A percentile compares a stretch with the other conserved stretches of the same genome.
Evolutionary conservation across 2,113 vertebrate genomes (phyloP).

Genomic region (Melanostigma gelatinosum): DNA sequence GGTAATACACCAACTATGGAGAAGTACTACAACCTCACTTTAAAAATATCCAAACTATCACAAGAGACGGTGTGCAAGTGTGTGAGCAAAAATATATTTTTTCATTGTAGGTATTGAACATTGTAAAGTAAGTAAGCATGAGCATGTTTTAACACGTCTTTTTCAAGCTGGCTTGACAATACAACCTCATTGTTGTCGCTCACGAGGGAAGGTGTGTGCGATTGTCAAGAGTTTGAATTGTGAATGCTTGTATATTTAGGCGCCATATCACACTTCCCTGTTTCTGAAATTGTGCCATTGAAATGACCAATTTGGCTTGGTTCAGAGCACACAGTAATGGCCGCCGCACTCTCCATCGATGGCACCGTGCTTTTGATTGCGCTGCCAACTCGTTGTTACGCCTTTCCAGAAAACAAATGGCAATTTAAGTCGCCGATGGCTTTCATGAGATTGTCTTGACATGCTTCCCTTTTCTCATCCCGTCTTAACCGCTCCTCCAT

Average conservation of each 20-base stretch:
- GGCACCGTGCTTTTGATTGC: constrained; percentile 58
- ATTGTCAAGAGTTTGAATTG: not conserved
- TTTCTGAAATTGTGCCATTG: constrained; percentile 20
- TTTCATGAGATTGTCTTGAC: constrained; percentile 16
- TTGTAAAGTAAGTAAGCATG: not conserved
- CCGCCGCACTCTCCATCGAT: not conserved
- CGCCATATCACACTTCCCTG: constrained; percentile 10
- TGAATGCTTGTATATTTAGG: constrained; percentile 12
- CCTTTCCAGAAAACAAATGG: constrained; percentile 42
- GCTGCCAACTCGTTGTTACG: constrained; percentile 38
- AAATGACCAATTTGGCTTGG: constrained; percentile 51
- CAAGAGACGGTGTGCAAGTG: not conserved
- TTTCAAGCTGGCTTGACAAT: not conserved
- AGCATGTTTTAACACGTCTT: not conserved
- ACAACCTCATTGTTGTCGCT: not conserved
- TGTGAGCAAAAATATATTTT: not conserved
- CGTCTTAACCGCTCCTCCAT: constrained; percentile 3
- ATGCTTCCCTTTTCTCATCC: not conserved
- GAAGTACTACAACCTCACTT: too few relatives aligned
- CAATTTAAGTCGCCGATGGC: constrained; percentile 31
- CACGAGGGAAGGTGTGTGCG: not conserved
- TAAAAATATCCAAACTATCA: not conserved
- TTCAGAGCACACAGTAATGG: constrained; percentile 42
- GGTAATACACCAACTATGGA: too few relatives aligned
- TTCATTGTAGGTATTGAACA: not conserved